Percentiles rank a stretch among this genome's conserved stretches.
Conservation (phyloP, 2,113 vertebrate genomes). For the Lucifuga dentata region DNA sequence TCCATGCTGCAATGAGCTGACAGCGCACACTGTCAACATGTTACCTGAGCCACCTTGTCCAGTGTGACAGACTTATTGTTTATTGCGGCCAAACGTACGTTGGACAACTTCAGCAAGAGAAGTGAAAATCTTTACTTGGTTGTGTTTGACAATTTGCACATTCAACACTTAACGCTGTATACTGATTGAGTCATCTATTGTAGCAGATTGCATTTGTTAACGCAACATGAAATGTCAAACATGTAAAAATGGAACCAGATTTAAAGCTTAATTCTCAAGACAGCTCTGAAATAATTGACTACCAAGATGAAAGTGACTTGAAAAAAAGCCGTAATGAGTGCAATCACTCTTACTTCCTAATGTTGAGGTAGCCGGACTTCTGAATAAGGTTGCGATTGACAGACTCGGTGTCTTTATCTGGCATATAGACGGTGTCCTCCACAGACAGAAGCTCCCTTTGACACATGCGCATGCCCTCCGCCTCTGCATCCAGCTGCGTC, state of each 20-base stretch:
- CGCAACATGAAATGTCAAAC: conserved; percentile 16
- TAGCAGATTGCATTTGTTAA: conserved; percentile 2
- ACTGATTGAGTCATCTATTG: not conserved
- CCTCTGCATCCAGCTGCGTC: conserved; percentile 90
- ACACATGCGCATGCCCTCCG: conserved; percentile 89
- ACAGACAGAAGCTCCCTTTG: conserved; percentile 92
- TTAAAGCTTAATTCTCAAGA: not conserved
- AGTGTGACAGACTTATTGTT: conserved; percentile 51
- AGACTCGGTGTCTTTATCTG: conserved; percentile 86
- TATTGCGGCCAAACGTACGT: conserved; percentile 3
- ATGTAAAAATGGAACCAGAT: not conserved
- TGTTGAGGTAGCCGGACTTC: conserved; percentile 98
- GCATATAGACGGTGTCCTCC: conserved; percentile 91
- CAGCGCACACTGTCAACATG: conserved; percentile 58
- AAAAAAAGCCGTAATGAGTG: conserved; percentile 21
- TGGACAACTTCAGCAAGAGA: conserved; percentile 6
- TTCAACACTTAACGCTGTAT: not conserved
- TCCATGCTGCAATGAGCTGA: conserved; percentile 62
- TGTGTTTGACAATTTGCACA: conserved; percentile 6
- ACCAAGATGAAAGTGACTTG: conserved; percentile 5
- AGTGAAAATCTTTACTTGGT: not conserved
- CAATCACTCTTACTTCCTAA: conserved; percentile 89
- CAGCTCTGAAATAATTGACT: not conserved
- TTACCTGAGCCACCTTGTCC: conserved; percentile 59
- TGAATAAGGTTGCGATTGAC: conserved; percentile 95